phyloP scores from a whole-genome alignment of 1,140 invertebrate genomes.

The Drosophila santomea region DNA sequence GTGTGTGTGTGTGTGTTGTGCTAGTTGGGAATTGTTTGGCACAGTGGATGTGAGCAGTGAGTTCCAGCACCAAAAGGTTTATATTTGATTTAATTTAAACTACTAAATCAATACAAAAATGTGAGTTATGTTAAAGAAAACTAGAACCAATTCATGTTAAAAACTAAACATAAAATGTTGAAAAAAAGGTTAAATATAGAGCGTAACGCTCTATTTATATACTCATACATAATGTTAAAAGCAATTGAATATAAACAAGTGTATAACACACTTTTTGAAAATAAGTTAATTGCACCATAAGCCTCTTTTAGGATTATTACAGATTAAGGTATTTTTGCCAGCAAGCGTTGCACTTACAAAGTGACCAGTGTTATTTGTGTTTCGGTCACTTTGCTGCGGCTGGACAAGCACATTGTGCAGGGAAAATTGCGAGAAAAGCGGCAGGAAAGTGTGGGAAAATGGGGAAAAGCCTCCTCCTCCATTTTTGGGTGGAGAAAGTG shows the following conservation, averaged over 20 bases:
- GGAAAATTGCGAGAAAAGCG: slow-evolving; percentile 12
- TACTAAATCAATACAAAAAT: too few relatives aligned
- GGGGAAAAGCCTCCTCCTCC: background rate
- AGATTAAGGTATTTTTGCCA: background rate
- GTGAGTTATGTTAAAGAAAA: background rate
- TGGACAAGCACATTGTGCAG: slow-evolving; percentile 19
- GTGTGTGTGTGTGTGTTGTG: background rate
- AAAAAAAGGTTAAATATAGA: too few relatives aligned
- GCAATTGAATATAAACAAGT: background rate
- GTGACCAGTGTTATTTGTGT: slow-evolving; percentile 23
- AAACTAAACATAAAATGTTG: background rate
- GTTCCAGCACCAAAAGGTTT: background rate
- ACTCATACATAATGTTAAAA: too few relatives aligned
- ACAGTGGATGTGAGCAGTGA: slow-evolving; percentile 11
- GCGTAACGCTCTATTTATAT: too few relatives aligned
- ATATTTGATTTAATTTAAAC: too few relatives aligned
- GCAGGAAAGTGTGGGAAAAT: background rate
- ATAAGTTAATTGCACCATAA: too few relatives aligned
- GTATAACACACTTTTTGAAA: background rate
- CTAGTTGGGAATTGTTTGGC: slow-evolving; percentile 1
- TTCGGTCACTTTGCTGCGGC: slow-evolving; percentile 26
- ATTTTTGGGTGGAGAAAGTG: slow-evolving; percentile 19
- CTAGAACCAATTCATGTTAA: background rate
- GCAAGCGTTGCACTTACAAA: slow-evolving; percentile 9
- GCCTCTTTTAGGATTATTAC: background rate